Evolutionary conservation across 2,888 invertebrate species (phyloP), one percentile per base, ranked within the genome.

Genomic region (Epinotia brunnichana): DNA sequence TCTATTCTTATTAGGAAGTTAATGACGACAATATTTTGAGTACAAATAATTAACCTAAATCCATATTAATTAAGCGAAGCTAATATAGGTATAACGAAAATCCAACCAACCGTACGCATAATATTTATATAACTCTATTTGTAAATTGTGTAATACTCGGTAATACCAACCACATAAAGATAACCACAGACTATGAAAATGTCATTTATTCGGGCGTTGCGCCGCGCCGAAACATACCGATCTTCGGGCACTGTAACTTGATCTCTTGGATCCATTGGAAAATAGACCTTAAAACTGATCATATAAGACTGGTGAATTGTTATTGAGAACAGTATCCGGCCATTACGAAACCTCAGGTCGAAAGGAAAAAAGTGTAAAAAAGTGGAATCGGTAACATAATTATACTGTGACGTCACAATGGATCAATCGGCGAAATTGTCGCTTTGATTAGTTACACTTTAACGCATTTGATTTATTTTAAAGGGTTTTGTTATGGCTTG

Each of bases 321-420:
- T 44, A 29, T 57, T 44, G n/a, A 29, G 56, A 11, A 35, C 56
- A 59, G 48, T 67, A 59, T 83, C 85, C 81, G 76, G 75, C 77
- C 81, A 80, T 86, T 86, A 84, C 81, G 83, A 80, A 85, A 87
- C 80, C 21, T 73, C 51, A 62, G 41, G 51, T 70, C 73, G 81
- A 87, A 87, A 87, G 87, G 80, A 82, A 80, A 84, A 81, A 80
- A 82, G 78, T 75, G 77, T 78, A 84, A 80, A 80, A 79, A 76
- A 61, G 48, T 53, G 41, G 69, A 69, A 51, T 51, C 57, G 57
- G 70, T 76, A 74, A 76, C 74, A 66, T 73, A 71, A 74, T 76
- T 74, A 66, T 67, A 62, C 62, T 70, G 78, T 80, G 79, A 82
- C 83, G 81, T 80, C 79, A 81, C 75, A 76, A 77, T 75, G 72